Evolutionary conservation across 1,140 invertebrate genomes (phyloP), one percentile per base, ranked within the genome.

Genomic region (Tenebrio molitor): DNA sequence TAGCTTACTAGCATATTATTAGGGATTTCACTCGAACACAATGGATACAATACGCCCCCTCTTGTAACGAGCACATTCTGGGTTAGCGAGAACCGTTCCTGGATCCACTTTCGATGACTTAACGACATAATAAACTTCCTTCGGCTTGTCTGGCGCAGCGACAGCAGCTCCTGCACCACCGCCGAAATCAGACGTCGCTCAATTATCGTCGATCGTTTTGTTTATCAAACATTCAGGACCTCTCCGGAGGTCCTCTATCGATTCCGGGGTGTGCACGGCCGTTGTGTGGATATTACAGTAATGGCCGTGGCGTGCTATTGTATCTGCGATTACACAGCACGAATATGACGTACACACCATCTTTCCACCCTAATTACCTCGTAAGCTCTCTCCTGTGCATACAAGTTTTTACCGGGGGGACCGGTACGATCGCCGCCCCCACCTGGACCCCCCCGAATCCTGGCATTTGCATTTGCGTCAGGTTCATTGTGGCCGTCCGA

Each of bases 41-140:
- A 65, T 65, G 15, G 63, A 44, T 65, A 65, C 63, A 65, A 65
- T 65, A 8, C 39, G 12, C 16, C 25, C n/a, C 63, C 21, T 14
- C 39, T 36, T 39, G 34, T 65, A 44, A 44, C 63, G 21, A 39
- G 23, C 50, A 58, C 29, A 58, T 58, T 58, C 50, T 0, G 12
- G 50, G 50, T 25, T 58, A 39, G 63, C 1, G 19, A 25, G 17
- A 65, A 44, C 63, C 39, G 21, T 65, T 64, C 36, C 25, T 10
- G 46, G 29, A 64, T 64, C 15, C 36, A 34, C 62, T 36, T 53
- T 39, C 16, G 39, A 65, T 65, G 39, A 65, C 63, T 65, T 65
- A 65, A 25, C 34, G 63, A 39, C 21, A 65, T 65, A 65, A 65
- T 65, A 65, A 65, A 65, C 63, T 65, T 65, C 63, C 63, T 62